Base-by-base conservation (phyloP, 2,888 invertebrate species). In the Eupithecia inturbata region DNA sequence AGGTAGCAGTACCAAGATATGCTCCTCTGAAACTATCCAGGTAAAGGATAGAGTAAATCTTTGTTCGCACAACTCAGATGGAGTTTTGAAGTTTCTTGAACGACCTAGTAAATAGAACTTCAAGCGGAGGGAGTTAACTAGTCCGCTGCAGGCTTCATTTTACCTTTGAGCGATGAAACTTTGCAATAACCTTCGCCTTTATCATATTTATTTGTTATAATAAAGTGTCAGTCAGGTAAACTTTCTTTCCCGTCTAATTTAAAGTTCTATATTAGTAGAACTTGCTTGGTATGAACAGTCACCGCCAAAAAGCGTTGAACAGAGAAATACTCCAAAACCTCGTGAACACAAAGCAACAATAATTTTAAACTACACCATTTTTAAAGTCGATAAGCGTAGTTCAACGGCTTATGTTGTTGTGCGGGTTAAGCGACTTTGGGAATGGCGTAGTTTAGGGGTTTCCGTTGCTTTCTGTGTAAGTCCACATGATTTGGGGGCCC, bases 1-100 rank as follows among this genome's bases (percentile, higher is more conserved):
- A 62, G 28, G 31, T 7, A 19, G 2, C 57, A 57, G 57, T 26
- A 57, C 57, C 26, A 57, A 57, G 57, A 57, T 14, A 22, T 22
- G 22, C 22, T 64, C n/a, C 26, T 63, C 62, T 49, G n/a, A 68
- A 71, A 66, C 62, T 71, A 39, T 73, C 22, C 67, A 70, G 49
- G 57, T 66, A 36, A 45, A 14, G 31, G 41, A 41, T 67, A 57
- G 67, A 70, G 72, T 73, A 66, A 73, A 76, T 73, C 75, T 76
- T 76, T 68, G 70, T 72, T 70, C 68, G 53, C 60, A 60, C 57
- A 73, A 71, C 73, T 73, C 22, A 53, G 70, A 73, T 71, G 67
- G 71, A 68, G 66, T 73, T 73, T 26, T 41, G 66, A 76, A 76
- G 76, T 76, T 76, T 73, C 70, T 36, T 64, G 36, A 57, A 33